These are phyloP conservation scores for Larimichthys crocea DNA, from an alignment of 2,113 vertebrate species.

Conservation along the genomic window DNA sequence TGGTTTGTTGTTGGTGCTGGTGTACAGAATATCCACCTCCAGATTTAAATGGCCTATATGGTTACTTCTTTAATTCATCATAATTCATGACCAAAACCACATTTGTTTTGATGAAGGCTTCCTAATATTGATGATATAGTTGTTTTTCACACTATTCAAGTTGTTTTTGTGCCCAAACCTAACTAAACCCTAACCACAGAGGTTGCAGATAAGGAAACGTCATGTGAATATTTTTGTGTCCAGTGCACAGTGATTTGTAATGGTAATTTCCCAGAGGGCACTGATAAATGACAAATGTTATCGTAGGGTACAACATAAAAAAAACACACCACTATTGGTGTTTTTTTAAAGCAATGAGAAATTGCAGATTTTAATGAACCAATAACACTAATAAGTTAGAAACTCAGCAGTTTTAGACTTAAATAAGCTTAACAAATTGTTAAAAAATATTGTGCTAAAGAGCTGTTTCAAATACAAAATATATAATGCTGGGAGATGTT, in stretches of 20 bases:
- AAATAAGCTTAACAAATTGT: background rate
- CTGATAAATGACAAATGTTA: background rate
- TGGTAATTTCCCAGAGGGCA: background rate
- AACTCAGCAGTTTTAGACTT: too few species aligned
- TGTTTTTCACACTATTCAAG: background rate
- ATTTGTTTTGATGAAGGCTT: background rate
- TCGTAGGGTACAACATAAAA: background rate
- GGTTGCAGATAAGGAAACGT: background rate
- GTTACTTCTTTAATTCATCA: background rate
- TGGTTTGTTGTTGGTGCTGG: background rate
- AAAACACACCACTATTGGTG: background rate
- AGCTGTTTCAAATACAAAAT: background rate
- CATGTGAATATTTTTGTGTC: background rate
- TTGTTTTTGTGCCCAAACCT: background rate
- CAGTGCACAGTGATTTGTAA: background rate
- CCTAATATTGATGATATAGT: background rate
- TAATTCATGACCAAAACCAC: background rate
- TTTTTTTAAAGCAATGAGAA: background rate
- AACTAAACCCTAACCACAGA: background rate
- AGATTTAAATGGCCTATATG: background rate
- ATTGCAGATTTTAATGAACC: background rate
- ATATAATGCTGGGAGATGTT: background rate
- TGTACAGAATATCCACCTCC: background rate
- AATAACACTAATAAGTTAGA: too few species aligned
- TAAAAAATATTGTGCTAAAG: background rate